Evolutionary conservation across 2,888 invertebrate species (phyloP).

Genomic region (Neoscelio sp.): DNA sequence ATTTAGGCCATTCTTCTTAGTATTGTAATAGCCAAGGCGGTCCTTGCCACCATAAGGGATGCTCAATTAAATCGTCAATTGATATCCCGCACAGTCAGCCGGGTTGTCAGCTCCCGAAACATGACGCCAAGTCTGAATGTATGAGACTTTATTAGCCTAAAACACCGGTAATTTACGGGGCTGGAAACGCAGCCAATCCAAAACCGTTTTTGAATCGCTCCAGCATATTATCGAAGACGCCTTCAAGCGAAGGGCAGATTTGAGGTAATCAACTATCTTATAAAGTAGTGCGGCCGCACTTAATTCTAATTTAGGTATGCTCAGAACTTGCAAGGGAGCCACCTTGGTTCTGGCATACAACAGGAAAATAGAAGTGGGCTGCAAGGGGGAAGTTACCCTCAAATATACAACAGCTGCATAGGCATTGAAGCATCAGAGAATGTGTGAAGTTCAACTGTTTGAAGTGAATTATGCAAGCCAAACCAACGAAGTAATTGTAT

Average conservation of each 20-base stretch:
- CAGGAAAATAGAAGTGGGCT: no score
- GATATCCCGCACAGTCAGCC: background rate
- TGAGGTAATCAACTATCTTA: background rate
- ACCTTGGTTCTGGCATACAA: conserved; percentile 49
- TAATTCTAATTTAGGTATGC: conserved; percentile 33
- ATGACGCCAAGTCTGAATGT: conserved; percentile 7
- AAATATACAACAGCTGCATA: background rate
- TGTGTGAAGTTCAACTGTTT: background rate
- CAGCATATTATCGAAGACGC: no score
- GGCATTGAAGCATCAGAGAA: conserved; percentile 2
- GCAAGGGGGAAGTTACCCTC: background rate
- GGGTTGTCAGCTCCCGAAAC: background rate
- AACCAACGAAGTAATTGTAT: no score
- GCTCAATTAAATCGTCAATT: background rate
- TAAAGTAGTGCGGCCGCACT: conserved; percentile 27
- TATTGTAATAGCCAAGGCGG: background rate
- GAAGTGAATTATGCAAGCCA: no score
- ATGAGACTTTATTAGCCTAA: conserved; percentile 15
- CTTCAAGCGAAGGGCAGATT: background rate
- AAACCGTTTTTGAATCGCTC: conserved; percentile 2
- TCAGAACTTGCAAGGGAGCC: conserved; percentile 52
- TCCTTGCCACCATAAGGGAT: conserved; percentile 6
- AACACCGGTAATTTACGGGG: background rate
- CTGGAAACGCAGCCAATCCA: background rate
- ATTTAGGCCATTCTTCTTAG: background rate